Conservation (phyloP, 2,888 invertebrate species). For the Lutraria lutraria region DNA sequence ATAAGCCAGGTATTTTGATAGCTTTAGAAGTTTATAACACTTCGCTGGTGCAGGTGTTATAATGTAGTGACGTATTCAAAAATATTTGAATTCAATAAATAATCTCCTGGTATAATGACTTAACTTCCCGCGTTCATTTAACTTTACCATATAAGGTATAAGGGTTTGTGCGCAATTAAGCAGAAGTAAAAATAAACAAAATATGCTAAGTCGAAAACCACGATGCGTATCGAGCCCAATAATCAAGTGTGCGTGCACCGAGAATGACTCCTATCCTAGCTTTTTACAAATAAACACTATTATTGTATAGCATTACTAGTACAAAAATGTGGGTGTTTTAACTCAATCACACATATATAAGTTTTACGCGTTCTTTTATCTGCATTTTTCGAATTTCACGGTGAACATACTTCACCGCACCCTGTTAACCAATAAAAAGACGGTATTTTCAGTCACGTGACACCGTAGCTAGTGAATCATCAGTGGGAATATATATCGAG, state of each 20-base stretch:
- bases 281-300: neutral
- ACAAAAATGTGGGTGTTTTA: neutral
- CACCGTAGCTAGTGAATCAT: conserved; percentile 41
- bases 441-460: conserved; percentile 57
- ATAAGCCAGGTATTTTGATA: too few species aligned
- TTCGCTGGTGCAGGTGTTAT: neutral
- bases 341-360: neutral
- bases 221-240: neutral
- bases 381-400: conserved; percentile 35
- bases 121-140: conserved; percentile 8
- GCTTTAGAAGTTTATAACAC: too few species aligned
- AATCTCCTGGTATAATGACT: neutral
- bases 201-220: neutral
- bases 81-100: conserved; percentile 8
- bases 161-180: neutral
- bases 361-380: conserved; percentile 19
- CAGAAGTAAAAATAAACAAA: conserved; percentile 22
- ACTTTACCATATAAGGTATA: neutral
- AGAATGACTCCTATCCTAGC: neutral
- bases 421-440: conserved; percentile 56
- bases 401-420: conserved; percentile 54
- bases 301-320: neutral
- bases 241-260: neutral
- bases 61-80: neutral
- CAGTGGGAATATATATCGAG: conserved; percentile 21